These are phyloP conservation scores for Drosophila leonis DNA, from an alignment of 2,888 invertebrate genomes.

Conservation along the genomic window DNA sequence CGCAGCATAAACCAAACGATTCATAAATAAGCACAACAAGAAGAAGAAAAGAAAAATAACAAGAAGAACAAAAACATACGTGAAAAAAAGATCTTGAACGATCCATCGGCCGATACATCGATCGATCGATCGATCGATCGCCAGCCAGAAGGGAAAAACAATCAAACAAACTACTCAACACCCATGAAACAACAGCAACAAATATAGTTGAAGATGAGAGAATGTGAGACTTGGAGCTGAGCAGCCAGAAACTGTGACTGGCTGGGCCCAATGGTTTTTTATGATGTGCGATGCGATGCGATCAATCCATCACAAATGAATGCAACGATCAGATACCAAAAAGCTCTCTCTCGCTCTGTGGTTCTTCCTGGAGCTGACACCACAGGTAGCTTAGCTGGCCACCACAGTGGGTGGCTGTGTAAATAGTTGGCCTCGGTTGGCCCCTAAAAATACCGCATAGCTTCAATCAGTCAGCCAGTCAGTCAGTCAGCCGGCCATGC, in stretches of 20 bases:
- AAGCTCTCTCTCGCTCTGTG: slow-evolving; percentile 7
- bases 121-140: slow-evolving; percentile 58
- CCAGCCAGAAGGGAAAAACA: slow-evolving; percentile 58
- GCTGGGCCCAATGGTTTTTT: slow-evolving; percentile 66
- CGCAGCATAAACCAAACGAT: slow-evolving; percentile 51
- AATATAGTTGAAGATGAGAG: slow-evolving; percentile 15
- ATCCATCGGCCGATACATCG: slow-evolving; percentile 52
- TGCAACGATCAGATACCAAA: slow-evolving; percentile 35
- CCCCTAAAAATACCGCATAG: slow-evolving; percentile 77
- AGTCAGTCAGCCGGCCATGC: slow-evolving; percentile 38
- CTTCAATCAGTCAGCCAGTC: slow-evolving; percentile 53
- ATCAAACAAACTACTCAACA: slow-evolving; percentile 80
- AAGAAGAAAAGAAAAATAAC: slow-evolving; percentile 10
- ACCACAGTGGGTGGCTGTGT: slow-evolving; percentile 81
- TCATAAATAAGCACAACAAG: slow-evolving; percentile 51
- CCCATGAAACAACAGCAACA: slow-evolving; percentile 52
- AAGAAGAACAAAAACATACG: slow-evolving; percentile 21
- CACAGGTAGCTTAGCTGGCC: slow-evolving; percentile 73
- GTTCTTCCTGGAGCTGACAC: slow-evolving; percentile 43
- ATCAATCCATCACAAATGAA: slow-evolving; percentile 80
- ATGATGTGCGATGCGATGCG: slow-evolving; percentile 83
- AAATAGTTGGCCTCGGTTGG: slow-evolving; percentile 78
- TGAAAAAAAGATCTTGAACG: slow-evolving; percentile 38
- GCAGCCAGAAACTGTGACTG: slow-evolving; percentile 30
- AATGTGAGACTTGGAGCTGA: slow-evolving; percentile 21